A percentile compares a stretch with the other conserved stretches of the same genome.
These are phyloP conservation scores for Poecilus cupreus DNA, from an alignment of 2,888 invertebrate genomes.

Conservation along the genomic window DNA sequence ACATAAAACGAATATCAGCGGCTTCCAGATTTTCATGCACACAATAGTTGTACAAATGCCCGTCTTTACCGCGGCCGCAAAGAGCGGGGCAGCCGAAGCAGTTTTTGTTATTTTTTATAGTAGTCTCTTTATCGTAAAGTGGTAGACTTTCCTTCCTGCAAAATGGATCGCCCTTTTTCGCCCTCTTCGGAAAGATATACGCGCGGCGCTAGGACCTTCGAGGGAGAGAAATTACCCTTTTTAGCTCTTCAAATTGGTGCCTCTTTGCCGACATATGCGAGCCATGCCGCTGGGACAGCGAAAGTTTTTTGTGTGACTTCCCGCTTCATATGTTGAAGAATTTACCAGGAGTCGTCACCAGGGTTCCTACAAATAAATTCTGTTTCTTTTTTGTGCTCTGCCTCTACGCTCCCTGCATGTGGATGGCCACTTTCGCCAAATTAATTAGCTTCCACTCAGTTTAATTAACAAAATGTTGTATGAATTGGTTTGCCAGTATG, in stretches of 20 bases:
- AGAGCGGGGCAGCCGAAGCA: not conserved
- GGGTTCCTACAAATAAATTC: not conserved
- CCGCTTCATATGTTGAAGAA: slow-evolving; percentile 24
- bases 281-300: not conserved
- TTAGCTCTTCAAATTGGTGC: slow-evolving; percentile 41
- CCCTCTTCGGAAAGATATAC: slow-evolving; percentile 20
- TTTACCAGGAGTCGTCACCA: not conserved
- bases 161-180: slow-evolving; percentile 41
- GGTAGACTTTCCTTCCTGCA: slow-evolving; percentile 4
- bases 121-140: slow-evolving; percentile 44
- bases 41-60: slow-evolving; percentile 36
- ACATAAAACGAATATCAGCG: not conserved
- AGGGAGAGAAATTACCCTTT: slow-evolving; percentile 46
- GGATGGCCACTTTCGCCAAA: not conserved
- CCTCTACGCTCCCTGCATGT: not conserved
- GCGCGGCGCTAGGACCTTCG: not conserved
- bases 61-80: not conserved
- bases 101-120: slow-evolving; percentile 44
- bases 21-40: not conserved
- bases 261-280: slow-evolving; percentile 30
- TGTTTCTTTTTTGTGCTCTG: not conserved
- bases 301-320: slow-evolving; percentile 22
- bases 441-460: slow-evolving; percentile 13
- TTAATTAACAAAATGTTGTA: slow-evolving; percentile 28
- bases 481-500: not conserved